phyloP scores from a whole-genome alignment of 2,797 vertebrate species.

The Gymnopithys bicolor region DNA sequence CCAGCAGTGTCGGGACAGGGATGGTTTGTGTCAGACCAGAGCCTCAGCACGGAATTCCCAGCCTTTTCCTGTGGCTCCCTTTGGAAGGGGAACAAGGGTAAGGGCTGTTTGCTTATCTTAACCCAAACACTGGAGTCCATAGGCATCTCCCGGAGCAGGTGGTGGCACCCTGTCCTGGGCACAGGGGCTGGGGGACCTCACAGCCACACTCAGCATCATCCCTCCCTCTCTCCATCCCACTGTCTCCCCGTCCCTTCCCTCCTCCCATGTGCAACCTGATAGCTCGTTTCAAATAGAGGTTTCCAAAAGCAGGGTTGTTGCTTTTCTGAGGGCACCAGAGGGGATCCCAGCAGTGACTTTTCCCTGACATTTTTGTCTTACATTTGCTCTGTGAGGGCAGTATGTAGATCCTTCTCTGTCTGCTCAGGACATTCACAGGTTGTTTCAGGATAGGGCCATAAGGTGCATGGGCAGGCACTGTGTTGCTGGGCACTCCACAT shows the following conservation, averaged over 20 bases:
- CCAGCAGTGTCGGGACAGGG: background rate
- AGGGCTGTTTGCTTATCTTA: background rate
- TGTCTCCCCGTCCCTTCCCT: background rate
- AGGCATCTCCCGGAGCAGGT: accelerated
- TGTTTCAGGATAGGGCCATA: background rate
- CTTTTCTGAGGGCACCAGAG: background rate
- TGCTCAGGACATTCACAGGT: background rate
- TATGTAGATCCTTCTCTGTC: background rate
- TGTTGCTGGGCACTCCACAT: accelerated
- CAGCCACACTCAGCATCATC: accelerated
- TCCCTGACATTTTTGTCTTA: background rate
- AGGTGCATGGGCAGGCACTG: accelerated
- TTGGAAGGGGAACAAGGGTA: background rate
- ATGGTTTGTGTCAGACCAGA: accelerated
- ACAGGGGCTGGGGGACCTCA: accelerated
- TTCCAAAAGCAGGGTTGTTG: background rate
- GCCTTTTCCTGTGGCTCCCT: background rate
- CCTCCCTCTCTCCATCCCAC: background rate
- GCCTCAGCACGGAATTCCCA: accelerated
- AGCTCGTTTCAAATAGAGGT: accelerated
- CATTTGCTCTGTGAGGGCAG: background rate
- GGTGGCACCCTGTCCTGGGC: background rate
- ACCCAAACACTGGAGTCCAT: accelerated
- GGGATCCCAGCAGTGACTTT: background rate
- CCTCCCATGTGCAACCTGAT: background rate